Percentiles rank a stretch among this genome's conserved stretches.
Conservation (phyloP, 1,140 invertebrate species). For the Oscheius sp. region DNA sequence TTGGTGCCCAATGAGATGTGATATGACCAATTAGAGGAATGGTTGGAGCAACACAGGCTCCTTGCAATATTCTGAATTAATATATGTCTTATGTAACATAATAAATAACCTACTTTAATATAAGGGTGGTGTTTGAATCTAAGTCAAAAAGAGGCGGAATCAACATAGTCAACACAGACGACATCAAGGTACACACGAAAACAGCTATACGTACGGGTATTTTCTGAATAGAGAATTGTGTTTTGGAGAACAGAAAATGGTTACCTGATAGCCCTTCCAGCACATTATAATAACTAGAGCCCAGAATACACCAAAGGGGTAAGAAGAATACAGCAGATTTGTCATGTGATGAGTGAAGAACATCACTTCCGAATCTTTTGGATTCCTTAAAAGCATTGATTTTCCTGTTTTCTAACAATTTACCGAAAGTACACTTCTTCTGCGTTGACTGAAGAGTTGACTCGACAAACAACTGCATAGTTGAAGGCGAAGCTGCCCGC, state of each 20-base stretch:
- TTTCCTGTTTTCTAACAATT: not conserved
- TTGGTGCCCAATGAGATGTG: not conserved
- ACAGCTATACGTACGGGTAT: not conserved
- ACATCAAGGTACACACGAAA: not conserved
- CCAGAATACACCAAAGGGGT: not conserved
- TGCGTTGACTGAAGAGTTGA: not conserved
- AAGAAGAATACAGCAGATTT: constrained; percentile 4
- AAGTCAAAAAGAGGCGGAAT: constrained; percentile 4
- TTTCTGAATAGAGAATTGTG: not conserved
- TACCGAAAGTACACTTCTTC: not conserved
- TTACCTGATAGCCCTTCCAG: constrained; percentile 1
- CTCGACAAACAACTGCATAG: constrained; percentile 5
- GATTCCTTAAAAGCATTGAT: not conserved
- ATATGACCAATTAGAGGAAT: constrained; percentile 10
- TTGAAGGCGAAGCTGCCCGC: constrained; percentile 13
- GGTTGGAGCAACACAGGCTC: constrained; percentile 3
- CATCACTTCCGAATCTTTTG: not conserved
- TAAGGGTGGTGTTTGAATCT: not conserved
- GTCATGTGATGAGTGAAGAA: not conserved
- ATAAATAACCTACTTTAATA: not conserved
- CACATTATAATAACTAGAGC: not conserved
- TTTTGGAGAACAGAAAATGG: not conserved
- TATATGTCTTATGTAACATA: not conserved
- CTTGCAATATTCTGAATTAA: constrained; percentile 3
- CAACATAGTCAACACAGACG: not conserved